Conservation (phyloP, 2,113 vertebrate species). For the Atrichornis clamosus region DNA sequence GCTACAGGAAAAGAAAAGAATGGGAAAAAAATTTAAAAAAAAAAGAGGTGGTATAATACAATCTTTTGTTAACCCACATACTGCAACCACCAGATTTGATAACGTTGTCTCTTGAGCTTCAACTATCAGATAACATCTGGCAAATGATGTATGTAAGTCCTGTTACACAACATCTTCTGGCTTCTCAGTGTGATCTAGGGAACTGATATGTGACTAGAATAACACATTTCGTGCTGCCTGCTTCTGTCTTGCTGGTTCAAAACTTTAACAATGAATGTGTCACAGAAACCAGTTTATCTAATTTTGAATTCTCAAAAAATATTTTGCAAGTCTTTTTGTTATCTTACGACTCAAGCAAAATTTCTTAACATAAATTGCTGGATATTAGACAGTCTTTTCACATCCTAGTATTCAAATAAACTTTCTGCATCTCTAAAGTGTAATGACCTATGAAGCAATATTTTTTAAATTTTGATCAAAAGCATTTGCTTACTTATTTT, state of each 20-base stretch:
- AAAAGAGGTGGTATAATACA: not conserved
- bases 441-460: not conserved
- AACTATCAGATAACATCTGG: constrained; percentile 67
- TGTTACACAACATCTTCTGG: constrained; percentile 59
- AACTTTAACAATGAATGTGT: constrained; percentile 6
- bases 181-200: constrained; percentile 39
- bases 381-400: not conserved
- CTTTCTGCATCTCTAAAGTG: not conserved
- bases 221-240: not conserved
- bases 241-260: not conserved
- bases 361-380: not conserved
- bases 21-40: not conserved
- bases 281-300: not conserved
- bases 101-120: constrained; percentile 47
- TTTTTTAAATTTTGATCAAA: not conserved
- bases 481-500: not conserved
- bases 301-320: not conserved
- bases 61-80: constrained; percentile 54
- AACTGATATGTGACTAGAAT: constrained; percentile 50
- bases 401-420: not conserved
- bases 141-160: constrained; percentile 55
- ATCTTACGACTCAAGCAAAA: not conserved
- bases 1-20: not conserved
- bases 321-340: not conserved
- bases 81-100: constrained; percentile 21